phyloP scores from a whole-genome alignment of 2,888 invertebrate genomes.

The Stenolophus ochropezus region DNA sequence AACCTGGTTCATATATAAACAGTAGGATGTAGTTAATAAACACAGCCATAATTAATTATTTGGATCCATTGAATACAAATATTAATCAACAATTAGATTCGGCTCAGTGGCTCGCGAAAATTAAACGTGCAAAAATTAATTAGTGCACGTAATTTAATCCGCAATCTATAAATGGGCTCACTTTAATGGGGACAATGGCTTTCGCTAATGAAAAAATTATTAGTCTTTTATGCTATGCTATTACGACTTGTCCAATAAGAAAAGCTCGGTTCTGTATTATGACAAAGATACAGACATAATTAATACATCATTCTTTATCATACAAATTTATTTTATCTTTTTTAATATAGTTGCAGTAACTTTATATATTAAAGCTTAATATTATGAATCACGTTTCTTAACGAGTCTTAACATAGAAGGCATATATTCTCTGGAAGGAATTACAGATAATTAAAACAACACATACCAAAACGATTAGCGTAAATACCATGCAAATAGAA shows the following conservation, averaged over 20 bases:
- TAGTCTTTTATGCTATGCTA: not conserved
- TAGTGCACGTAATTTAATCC: slow-evolving; percentile 10
- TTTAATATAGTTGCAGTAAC: too few species aligned
- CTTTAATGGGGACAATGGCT: not conserved
- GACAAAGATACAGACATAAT: not conserved
- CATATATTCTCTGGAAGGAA: too few species aligned
- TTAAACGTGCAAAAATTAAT: slow-evolving; percentile 25
- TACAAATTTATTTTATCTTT: too few species aligned
- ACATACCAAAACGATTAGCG: too few species aligned
- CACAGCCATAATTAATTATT: not conserved
- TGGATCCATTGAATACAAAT: slow-evolving; percentile 8
- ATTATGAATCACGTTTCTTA: too few species aligned
- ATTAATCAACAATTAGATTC: slow-evolving; percentile 5
- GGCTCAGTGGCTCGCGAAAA: not conserved
- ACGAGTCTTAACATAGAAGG: too few species aligned
- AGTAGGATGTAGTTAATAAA: slow-evolving; percentile 8
- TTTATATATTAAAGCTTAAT: too few species aligned
- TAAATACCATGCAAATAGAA: too few species aligned
- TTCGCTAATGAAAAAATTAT: not conserved
- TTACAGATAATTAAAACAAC: too few species aligned
- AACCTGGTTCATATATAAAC: not conserved
- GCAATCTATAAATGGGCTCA: slow-evolving; percentile 7
- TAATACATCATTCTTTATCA: too few species aligned
- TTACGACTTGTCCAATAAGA: not conserved
- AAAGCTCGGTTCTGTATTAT: not conserved